Evolutionary conservation across 2,113 vertebrate genomes (phyloP).

Genomic region (Oryzias curvinotus): DNA sequence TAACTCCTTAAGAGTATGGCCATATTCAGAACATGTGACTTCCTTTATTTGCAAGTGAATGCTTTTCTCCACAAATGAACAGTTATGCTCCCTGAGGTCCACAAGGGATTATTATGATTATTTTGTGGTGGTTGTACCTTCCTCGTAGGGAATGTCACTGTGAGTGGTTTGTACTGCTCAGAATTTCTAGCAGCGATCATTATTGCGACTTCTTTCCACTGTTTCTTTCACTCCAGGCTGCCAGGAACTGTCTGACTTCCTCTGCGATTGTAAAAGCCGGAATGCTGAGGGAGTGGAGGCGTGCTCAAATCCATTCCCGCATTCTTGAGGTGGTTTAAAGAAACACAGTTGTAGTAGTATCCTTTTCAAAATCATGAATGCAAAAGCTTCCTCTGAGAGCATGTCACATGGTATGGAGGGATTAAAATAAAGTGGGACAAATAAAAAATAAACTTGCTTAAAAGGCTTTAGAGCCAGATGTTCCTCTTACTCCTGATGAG

Average conservation of each 20-base stretch:
- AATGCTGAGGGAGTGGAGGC: constrained; percentile 52
- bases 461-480: constrained; percentile 77
- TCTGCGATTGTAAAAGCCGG: constrained; percentile 21
- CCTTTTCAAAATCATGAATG: constrained; percentile 44
- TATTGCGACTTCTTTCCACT: constrained; percentile 20
- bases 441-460: constrained; percentile 75
- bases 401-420: constrained; percentile 57
- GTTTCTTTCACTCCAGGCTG: constrained; percentile 19
- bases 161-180: constrained; percentile 10
- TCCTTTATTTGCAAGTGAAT: constrained; percentile 20
- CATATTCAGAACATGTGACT: constrained; percentile 10
- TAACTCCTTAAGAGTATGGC: constrained; percentile 1
- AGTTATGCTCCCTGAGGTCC: constrained; percentile 7
- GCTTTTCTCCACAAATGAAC: constrained; percentile 22
- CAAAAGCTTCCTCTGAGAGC: constrained; percentile 30
- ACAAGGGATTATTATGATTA: constrained; percentile 9
- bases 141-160: constrained; percentile 2
- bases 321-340: constrained; percentile 25
- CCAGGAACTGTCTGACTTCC: constrained; percentile 40
- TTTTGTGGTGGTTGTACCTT: constrained; percentile 1
- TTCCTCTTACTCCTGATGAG: constrained; percentile 68
- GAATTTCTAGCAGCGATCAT: constrained; percentile 40
- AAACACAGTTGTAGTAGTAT: not conserved
- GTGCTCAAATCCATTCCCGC: constrained; percentile 39
- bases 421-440: constrained; percentile 81